Evolutionary conservation across 1,140 invertebrate species (phyloP), one percentile per base, ranked within the genome.

Genomic region (Eriosoma lanigerum): DNA sequence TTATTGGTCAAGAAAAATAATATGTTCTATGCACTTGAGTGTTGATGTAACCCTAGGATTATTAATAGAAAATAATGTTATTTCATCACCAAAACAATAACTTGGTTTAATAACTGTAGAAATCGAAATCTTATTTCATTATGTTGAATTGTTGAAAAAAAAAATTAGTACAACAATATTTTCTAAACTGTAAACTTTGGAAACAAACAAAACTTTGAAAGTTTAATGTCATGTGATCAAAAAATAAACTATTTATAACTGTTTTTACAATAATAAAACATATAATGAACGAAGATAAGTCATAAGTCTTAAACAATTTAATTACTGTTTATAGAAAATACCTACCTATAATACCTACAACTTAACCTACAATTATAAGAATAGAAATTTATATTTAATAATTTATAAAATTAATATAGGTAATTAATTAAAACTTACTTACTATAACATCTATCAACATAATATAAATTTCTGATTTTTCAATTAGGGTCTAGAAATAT

Each of bases 101-200:
- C 62, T 64, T 38, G 3, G 8, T 38, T 64, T 64, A 64, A 38
- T 19, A 19, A 38, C 29, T 38, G 8, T 64, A 64, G 62, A 44
- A 38, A 64, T 64, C 29, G 32, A 32, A 64, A 64, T 38, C 62
- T 64, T n/a, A 64, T 64, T 29, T 21, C n/a, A 64, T 64, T 12
- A 4, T 44, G 32, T 64, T 64, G 19, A 10, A 0, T n/a, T 4
- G 32, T 38, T 4, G 8, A 38, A 38, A 38, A 38, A 38, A 38
- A 38, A 38, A 60, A 60, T 24, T 64, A 29, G 15, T 60, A 3
- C 17, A 62, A 29, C 29, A 62, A 64, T 17, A 19, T 38, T 19
- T 32, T 19, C 17, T 17, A 32, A 3, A 64, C 32, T 12, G 62
- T 38, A 64, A 64, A 38, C 10, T 64, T 38, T 29, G 8, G 32